These are phyloP conservation scores for Etheostoma spectabile DNA, from an alignment of 2,113 vertebrate genomes.

Conservation along the genomic window DNA sequence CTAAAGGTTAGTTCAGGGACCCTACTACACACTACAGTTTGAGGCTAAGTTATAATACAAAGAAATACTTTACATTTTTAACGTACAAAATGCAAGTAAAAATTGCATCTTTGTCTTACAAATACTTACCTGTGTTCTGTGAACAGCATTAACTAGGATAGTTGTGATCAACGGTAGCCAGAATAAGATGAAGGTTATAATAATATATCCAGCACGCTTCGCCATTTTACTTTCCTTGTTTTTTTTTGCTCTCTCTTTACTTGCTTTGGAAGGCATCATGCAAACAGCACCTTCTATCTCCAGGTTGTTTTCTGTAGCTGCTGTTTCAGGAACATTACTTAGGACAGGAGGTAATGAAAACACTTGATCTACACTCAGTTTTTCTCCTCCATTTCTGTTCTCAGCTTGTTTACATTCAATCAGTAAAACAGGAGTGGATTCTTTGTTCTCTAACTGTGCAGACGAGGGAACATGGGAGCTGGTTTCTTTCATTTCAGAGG, in stretches of 20 bases:
- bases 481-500: conserved; percentile 47
- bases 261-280: conserved; percentile 81
- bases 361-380: conserved; percentile 28
- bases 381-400: conserved; percentile 4
- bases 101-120: not conserved
- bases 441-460: conserved; percentile 21
- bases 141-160: conserved; percentile 68
- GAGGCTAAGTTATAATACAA: not conserved
- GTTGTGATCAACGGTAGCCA: conserved; percentile 81
- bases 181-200: conserved; percentile 82
- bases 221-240: conserved; percentile 84
- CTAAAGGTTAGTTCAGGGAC: too few relatives aligned
- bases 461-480: not conserved
- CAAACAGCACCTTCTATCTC: conserved; percentile 78
- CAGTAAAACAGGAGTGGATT: conserved; percentile 25
- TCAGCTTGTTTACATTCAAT: conserved; percentile 32
- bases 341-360: conserved; percentile 20
- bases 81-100: not conserved
- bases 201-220: conserved; percentile 84
- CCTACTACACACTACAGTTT: not conserved
- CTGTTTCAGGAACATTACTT: conserved; percentile 20
- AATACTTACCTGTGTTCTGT: conserved; percentile 67
- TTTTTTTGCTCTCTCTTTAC: conserved; percentile 72
- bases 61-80: not conserved
- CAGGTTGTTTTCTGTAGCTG: not conserved